Evolutionary conservation across 2,888 invertebrate genomes (phyloP).

Genomic region (Argyra leucocephala): DNA sequence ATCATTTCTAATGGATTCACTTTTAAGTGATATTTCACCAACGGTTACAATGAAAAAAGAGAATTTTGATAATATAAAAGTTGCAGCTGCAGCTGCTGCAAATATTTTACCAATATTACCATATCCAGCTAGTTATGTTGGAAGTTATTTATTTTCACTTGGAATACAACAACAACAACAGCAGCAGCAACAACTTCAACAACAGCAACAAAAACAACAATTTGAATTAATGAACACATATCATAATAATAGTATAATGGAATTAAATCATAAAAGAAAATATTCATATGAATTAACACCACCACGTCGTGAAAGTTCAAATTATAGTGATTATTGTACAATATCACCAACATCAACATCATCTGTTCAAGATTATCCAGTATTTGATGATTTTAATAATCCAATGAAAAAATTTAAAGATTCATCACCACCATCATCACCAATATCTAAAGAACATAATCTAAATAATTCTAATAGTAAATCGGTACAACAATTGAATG

Average conservation of each 20-base stretch:
- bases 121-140: slow-evolving; percentile 55
- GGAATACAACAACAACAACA: slow-evolving; percentile 52
- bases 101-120: slow-evolving; percentile 49
- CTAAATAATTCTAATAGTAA: slow-evolving; percentile 22
- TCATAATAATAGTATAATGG: neutral
- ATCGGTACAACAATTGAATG: slow-evolving; percentile 18
- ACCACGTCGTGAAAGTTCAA: slow-evolving; percentile 16
- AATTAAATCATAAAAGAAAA: slow-evolving; percentile 33
- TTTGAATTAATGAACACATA: slow-evolving; percentile 26
- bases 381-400: slow-evolving; percentile 33
- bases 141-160: slow-evolving; percentile 54
- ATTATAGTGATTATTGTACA: slow-evolving; percentile 33
- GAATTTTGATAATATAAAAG: slow-evolving; percentile 26
- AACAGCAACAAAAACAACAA: slow-evolving; percentile 27
- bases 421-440: slow-evolving; percentile 33
- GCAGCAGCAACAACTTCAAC: slow-evolving; percentile 28
- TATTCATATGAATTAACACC: slow-evolving; percentile 23
- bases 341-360: slow-evolving; percentile 38
- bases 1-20: slow-evolving; percentile 70
- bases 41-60: slow-evolving; percentile 30
- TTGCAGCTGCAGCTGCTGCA: slow-evolving; percentile 45
- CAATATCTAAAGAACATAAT: slow-evolving; percentile 14
- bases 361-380: slow-evolving; percentile 28
- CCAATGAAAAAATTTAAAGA: slow-evolving; percentile 33
- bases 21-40: slow-evolving; percentile 57